These are phyloP conservation scores for Trichopria drosophilae DNA, from an alignment of 2,888 invertebrate species.

Conservation along the genomic window DNA sequence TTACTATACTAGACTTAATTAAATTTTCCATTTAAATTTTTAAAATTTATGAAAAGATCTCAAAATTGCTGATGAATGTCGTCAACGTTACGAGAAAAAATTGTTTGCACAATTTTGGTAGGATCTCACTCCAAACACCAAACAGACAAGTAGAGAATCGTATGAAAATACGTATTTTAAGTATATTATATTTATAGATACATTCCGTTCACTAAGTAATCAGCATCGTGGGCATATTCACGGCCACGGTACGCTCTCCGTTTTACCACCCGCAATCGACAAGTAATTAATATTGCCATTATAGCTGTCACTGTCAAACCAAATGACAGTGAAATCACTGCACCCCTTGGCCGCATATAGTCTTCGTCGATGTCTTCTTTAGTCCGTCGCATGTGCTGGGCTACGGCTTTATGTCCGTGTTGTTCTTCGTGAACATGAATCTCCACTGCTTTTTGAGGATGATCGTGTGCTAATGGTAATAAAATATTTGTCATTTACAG, in stretches of 20 bases:
- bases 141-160: no score
- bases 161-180: no score
- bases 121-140: no score
- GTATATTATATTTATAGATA: conserved; percentile 90
- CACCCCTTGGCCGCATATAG: conserved; percentile 70
- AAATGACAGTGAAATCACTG: conserved; percentile 76
- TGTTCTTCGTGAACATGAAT: conserved; percentile 25
- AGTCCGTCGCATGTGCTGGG: conserved; percentile 47
- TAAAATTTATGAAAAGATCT: no score
- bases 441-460: no score
- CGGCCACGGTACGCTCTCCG: conserved; percentile 77
- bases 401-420: conserved; percentile 34
- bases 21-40: no score
- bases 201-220: conserved; percentile 97
- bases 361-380: conserved; percentile 37
- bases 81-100: no score
- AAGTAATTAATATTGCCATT: conserved; percentile 79
- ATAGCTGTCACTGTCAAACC: conserved; percentile 80
- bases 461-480: no score
- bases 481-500: no score
- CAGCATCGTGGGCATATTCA: conserved; percentile 89
- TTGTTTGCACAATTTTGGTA: no score
- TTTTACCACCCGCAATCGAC: conserved; percentile 77
- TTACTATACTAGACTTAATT: no score
- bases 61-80: no score